Conservation (phyloP, 2,888 invertebrate species). For the Dryocosmus kuriphilus region DNA sequence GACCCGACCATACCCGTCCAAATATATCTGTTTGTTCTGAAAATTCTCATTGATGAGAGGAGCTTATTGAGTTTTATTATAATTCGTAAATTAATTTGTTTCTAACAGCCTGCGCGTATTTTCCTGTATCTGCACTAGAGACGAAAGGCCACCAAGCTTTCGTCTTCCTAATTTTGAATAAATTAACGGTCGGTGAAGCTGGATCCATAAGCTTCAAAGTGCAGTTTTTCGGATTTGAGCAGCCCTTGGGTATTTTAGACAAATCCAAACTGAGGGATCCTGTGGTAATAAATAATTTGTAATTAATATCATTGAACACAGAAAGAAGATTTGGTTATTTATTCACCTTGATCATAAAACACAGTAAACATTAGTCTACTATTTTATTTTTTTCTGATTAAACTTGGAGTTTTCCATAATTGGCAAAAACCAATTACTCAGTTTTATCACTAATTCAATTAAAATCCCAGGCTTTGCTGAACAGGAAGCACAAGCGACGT, state of each 20-base stretch:
- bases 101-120: slow-evolving; percentile 70
- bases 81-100: neutral
- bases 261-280: slow-evolving; percentile 82
- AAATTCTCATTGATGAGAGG: neutral
- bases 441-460: neutral
- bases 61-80: neutral
- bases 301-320: neutral
- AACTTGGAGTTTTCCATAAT: slow-evolving; percentile 51
- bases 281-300: slow-evolving; percentile 62
- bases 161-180: slow-evolving; percentile 81
- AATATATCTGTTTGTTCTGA: neutral
- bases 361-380: neutral
- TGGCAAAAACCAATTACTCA: neutral
- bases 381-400: slow-evolving; percentile 52
- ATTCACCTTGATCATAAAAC: neutral
- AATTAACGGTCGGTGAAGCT: slow-evolving; percentile 79
- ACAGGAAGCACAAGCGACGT: neutral
- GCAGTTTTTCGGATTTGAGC: slow-evolving; percentile 78
- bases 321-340: slow-evolving; percentile 50
- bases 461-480: neutral
- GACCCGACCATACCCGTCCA: neutral
- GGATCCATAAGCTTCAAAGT: slow-evolving; percentile 76
- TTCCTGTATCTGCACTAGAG: slow-evolving; percentile 65
- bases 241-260: slow-evolving; percentile 81
- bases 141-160: slow-evolving; percentile 86